Evolutionary conservation across 2,888 invertebrate genomes (phyloP).

Genomic region (Nectonema munidae): DNA sequence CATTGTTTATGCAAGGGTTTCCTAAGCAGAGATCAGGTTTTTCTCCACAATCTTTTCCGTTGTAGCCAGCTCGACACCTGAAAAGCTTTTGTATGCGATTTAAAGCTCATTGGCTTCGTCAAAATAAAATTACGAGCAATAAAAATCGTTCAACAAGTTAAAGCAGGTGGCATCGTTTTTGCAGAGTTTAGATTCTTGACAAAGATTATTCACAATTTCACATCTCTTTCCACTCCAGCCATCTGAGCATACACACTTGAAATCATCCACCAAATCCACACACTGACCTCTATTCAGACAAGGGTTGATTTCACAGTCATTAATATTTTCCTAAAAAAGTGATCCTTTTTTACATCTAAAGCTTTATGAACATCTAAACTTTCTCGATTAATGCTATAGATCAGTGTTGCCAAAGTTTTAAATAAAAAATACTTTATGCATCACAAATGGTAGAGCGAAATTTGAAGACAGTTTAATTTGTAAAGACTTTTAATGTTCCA

Average conservation of each 20-base stretch:
- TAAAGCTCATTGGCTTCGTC: neutral
- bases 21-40: constrained; percentile 74
- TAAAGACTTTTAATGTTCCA: too few relatives aligned
- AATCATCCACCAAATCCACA: constrained; percentile 33
- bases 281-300: constrained; percentile 59
- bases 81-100: constrained; percentile 15
- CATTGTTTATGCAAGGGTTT: constrained; percentile 72
- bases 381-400: too few relatives aligned
- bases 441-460: too few relatives aligned
- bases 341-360: too few relatives aligned
- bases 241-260: constrained; percentile 50
- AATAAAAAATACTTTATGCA: too few relatives aligned
- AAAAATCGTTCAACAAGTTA: constrained; percentile 56
- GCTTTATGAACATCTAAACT: too few relatives aligned
- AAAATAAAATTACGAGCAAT: constrained; percentile 36
- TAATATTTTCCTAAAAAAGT: too few relatives aligned
- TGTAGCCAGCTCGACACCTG: constrained; percentile 64
- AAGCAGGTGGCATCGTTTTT: constrained; percentile 67
- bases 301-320: constrained; percentile 59
- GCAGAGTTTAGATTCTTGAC: constrained; percentile 27
- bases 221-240: constrained; percentile 54
- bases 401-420: too few relatives aligned
- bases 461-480: too few relatives aligned
- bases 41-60: constrained; percentile 78
- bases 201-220: constrained; percentile 27